A percentile compares a stretch with the other conserved stretches of the same genome.
Evolutionary conservation across 2,113 vertebrate species (phyloP).

Genomic region (Nannobrachium achirus): DNA sequence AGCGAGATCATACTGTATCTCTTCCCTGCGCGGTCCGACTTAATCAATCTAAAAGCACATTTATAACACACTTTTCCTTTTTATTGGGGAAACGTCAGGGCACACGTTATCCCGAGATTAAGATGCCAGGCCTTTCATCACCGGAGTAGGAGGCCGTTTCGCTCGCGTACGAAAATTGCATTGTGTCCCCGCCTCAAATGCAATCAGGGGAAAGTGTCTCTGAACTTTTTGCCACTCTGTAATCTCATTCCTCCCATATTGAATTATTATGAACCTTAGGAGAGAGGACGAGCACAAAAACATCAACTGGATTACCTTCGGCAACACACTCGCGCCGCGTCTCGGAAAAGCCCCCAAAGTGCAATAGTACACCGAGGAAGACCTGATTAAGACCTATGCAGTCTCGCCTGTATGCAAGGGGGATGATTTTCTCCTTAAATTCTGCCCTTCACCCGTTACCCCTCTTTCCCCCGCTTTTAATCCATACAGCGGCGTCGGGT

Average conservation of each 20-base stretch:
- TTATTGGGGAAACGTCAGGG: constrained; percentile 59
- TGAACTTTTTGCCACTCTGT: constrained; percentile 48
- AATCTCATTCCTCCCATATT: constrained; percentile 58
- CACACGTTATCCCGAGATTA: constrained; percentile 46
- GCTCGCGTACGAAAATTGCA: constrained; percentile 49
- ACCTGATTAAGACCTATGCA: constrained; percentile 35
- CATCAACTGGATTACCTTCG: constrained; percentile 44
- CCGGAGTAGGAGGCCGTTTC: constrained; percentile 38
- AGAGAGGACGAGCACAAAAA: constrained; percentile 26
- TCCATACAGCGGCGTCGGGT: constrained; percentile 37
- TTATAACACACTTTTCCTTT: constrained; percentile 59
- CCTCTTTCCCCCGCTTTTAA: constrained; percentile 17
- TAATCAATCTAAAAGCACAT: constrained; percentile 77
- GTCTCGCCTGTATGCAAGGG: constrained; percentile 5
- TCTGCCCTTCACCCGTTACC: neutral
- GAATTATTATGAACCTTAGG: constrained; percentile 43
- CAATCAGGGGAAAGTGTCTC: constrained; percentile 60
- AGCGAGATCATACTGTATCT: constrained; percentile 27
- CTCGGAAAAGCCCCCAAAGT: constrained; percentile 5
- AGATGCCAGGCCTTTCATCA: constrained; percentile 63
- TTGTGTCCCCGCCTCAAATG: constrained; percentile 55
- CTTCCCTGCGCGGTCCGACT: constrained; percentile 29
- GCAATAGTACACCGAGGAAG: constrained; percentile 4
- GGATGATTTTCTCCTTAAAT: constrained; percentile 29
- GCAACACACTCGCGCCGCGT: neutral